Conservation (phyloP, 2,888 invertebrate species). For the Leptopterna dolabrata region DNA sequence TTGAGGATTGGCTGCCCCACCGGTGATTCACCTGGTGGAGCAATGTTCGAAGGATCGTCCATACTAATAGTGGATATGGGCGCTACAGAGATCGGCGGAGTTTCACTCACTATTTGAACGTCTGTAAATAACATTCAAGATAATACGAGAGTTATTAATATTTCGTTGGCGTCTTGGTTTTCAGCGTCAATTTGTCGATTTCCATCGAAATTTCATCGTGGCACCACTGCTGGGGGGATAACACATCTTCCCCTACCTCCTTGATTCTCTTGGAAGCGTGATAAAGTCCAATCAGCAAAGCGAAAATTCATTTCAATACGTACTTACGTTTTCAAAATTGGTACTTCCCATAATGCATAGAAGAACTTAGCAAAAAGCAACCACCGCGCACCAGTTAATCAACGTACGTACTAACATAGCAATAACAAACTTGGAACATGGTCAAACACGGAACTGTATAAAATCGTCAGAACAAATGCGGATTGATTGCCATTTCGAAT, state of each 20-base stretch:
- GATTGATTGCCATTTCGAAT: too few relatives aligned
- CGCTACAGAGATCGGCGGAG: neutral
- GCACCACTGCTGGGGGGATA: neutral
- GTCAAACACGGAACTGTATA: neutral
- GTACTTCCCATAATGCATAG: neutral
- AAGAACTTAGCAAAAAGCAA: neutral
- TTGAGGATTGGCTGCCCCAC: slow-evolving; percentile 28
- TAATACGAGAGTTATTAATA: neutral
- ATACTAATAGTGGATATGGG: slow-evolving; percentile 13
- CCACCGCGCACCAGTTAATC: neutral
- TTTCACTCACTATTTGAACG: slow-evolving; percentile 39
- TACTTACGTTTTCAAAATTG: neutral
- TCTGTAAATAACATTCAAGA: slow-evolving; percentile 29
- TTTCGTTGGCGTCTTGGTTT: neutral
- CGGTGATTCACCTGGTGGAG: neutral
- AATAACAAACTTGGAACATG: neutral
- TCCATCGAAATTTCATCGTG: neutral
- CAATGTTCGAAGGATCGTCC: neutral
- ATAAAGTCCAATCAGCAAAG: neutral
- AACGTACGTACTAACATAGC: neutral
- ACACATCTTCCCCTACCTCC: neutral
- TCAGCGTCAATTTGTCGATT: neutral
- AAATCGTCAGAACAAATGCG: too few relatives aligned
- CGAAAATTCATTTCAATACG: neutral
- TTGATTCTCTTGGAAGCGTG: neutral